phyloP scores from a whole-genome alignment of 2,113 vertebrate species.

The Salvator merianae region DNA sequence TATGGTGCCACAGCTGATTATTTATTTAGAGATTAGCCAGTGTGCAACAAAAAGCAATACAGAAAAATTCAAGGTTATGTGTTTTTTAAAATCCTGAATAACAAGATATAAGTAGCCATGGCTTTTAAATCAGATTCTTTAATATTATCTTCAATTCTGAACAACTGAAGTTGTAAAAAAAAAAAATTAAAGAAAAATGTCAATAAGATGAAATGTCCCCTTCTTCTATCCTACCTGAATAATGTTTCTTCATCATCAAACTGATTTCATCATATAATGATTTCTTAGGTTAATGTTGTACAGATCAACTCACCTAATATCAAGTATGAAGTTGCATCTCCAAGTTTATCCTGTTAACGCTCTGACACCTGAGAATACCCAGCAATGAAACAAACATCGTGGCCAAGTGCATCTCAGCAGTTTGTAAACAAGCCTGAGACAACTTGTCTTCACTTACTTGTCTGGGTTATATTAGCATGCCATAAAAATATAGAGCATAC shows the following conservation, averaged over 20 bases:
- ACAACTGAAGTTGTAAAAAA: background rate
- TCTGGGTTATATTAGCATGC: background rate
- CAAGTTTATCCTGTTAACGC: background rate
- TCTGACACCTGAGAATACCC: background rate
- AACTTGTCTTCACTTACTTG: conserved; percentile 37
- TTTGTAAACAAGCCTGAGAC: conserved; percentile 9
- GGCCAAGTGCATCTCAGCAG: background rate
- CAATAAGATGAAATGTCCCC: background rate
- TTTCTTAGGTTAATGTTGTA: background rate
- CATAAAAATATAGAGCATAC: background rate
- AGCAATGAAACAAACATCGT: background rate
- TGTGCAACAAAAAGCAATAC: too few relatives aligned
- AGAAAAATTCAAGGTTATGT: too few relatives aligned
- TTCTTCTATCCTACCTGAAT: background rate
- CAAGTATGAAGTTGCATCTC: background rate
- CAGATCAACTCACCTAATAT: background rate
- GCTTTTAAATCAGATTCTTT: too few relatives aligned
- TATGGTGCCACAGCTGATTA: too few relatives aligned
- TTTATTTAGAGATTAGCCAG: too few relatives aligned
- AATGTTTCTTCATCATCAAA: background rate
- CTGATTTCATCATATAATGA: background rate
- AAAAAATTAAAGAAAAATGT: background rate
- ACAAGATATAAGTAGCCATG: too few relatives aligned
- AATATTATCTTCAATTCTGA: background rate
- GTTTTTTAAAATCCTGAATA: too few relatives aligned